Base-by-base conservation (phyloP, 1,140 invertebrate species). In the Lysiphlebus fabarum region DNA sequence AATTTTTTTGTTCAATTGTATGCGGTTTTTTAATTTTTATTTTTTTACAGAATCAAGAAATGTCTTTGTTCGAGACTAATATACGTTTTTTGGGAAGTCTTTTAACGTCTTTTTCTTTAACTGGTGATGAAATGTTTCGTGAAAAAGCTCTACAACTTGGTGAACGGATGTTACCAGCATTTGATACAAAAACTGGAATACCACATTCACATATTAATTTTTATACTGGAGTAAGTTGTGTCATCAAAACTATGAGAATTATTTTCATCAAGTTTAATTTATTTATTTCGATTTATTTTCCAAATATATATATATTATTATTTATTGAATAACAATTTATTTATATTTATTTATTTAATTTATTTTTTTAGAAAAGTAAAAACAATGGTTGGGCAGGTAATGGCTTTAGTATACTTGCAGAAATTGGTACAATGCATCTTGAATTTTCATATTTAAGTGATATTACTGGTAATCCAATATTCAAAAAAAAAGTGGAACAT, bases 51-150 rank as follows among this genome's bases (percentile, higher is more conserved):
- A 86, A 87, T 65, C 83, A 89, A 1, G 95, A 98, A 69, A 81
- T 99, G 63, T 99, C 96, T 2, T 93, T 99, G 6, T 99, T 99
- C 82, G 97, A 99, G 82, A 95, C 90, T 41, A 99, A 98, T 71
- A 99, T 99, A 70, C 86, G 97, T 17, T 99, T 98, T 79, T 87
- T 99, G 65, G 97, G 96, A 48, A 97, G 97, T 34, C 81, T 99
- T 51, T 81, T 99, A 36, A 86, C 96, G 1, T 89, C 90, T 64
- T 99, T 92, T 80, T 90, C 95, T 33, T 83, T 99, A 45, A 97
- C 97, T 11, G 95, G 95, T 7, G 96, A 99, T 79, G 82, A 88
- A 60, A 84, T 99, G 81, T 99, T 96, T 81, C 86, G 90, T 70
- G 90, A 95, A 69, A 98, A 98, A 78, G 96, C 97, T 2, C 87